Evolutionary conservation across 2,888 invertebrate species (phyloP), one percentile per base, ranked within the genome.

Genomic region (Alloplasta piceator): DNA sequence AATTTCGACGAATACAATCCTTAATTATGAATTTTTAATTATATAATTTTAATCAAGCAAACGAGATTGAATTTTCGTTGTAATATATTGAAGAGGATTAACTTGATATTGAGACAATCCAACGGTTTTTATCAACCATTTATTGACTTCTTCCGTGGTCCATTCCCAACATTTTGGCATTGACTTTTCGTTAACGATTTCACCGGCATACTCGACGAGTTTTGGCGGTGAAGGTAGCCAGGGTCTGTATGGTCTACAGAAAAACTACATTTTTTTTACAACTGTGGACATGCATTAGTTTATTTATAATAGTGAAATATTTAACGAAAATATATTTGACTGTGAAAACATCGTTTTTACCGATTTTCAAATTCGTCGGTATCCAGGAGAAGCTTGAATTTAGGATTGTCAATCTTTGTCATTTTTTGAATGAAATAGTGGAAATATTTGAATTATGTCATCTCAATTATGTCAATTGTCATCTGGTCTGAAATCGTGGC

Each of bases 21-120:
- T 86, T 39, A 66, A 70, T 26, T 9, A 5, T 1, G 6, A 26
- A 36, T 63, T 7, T 10, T 36, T 10, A n/a, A 10, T 10, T 12
- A 50, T 14, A 52, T 9, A 14, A 55, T 6, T 36, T 39, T 10
- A 39, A 46, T 38, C 14, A 26, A 26, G 26, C 26, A 6, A 46
- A 78, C 2, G 4, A 36, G 9, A 16, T 48, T 7, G 41, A 46
- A 9, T 55, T 14, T 16, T 50, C 12, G 70, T 63, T 68, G 36
- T 9, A 7, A 58, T 58, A 14, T 9, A 58, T 10, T 38, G 9
- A 12, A 36, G 0, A 12, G 10, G n/a, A 50, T 14, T 43, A 83
- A 94, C 94, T 91, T 88, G 92, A 83, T 95, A 95, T 67, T 94
- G 91, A 0, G 93, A 93, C 9, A 94, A 89, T 0, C 93, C 93